phyloP scores from a whole-genome alignment of 2,113 vertebrate genomes.

The Leuciscus idus region DNA sequence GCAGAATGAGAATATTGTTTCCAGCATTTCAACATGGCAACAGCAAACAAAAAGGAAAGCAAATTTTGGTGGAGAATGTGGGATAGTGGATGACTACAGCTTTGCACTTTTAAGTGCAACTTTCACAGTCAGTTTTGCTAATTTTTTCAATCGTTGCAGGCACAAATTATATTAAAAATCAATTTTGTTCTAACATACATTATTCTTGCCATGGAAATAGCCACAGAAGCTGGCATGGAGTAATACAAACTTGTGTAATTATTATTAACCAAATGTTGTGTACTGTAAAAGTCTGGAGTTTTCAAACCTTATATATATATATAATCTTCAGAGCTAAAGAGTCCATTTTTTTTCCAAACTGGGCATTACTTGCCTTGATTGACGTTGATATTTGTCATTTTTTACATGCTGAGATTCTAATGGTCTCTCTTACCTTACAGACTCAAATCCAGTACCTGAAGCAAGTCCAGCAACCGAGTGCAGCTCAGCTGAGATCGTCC shows the following conservation, averaged over 20 bases:
- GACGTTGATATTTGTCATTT: background rate
- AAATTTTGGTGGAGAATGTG: background rate
- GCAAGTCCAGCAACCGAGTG: conserved; percentile 99
- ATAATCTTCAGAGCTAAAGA: background rate
- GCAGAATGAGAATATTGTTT: background rate
- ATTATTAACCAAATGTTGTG: no score
- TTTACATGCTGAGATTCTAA: conserved; percentile 62
- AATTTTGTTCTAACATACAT: no score
- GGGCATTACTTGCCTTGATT: background rate
- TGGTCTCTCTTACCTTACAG: conserved; percentile 75
- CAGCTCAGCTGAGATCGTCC: conserved; percentile 96
- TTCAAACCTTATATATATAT: background rate
- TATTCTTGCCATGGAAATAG: no score
- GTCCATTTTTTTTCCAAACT: background rate
- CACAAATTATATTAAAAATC: background rate
- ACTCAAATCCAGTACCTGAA: conserved; percentile 99
- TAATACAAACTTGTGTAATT: no score
- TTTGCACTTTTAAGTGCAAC: background rate
- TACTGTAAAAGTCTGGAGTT: no score
- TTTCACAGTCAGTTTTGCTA: background rate
- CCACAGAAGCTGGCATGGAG: no score
- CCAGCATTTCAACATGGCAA: background rate
- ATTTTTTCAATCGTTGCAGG: background rate
- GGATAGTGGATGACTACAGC: background rate
- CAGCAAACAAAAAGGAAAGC: background rate